These are phyloP conservation scores for Sarcoramphus papa DNA, from an alignment of 2,797 vertebrate genomes.

Conservation along the genomic window DNA sequence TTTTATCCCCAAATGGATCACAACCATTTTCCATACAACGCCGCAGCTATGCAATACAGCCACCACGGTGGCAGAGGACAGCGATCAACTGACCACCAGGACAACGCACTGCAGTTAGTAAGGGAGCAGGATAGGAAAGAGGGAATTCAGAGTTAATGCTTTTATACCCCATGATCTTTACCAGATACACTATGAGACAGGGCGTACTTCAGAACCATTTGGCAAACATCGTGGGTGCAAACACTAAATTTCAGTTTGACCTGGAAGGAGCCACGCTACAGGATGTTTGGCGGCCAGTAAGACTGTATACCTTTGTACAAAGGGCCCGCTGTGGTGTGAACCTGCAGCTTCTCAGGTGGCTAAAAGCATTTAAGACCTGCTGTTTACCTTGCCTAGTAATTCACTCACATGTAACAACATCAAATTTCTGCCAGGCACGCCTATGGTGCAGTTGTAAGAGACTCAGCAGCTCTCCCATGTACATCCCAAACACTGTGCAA, in stretches of 20 bases:
- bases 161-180: not conserved
- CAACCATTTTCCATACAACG: not conserved
- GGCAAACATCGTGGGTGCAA: not conserved
- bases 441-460: not conserved
- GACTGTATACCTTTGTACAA: not conserved
- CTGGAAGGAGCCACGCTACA: not conserved
- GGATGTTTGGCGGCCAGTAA: fast-evolving
- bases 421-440: not conserved
- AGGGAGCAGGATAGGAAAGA: not conserved
- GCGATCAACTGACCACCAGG: not conserved
- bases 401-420: fast-evolving
- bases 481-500: not conserved
- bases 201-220: not conserved
- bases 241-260: too few species aligned
- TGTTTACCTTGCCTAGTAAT: not conserved
- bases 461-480: not conserved
- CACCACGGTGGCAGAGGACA: not conserved
- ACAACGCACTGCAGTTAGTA: fast-evolving
- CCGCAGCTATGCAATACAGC: not conserved
- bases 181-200: not conserved
- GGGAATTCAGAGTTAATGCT: not conserved
- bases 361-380: not conserved
- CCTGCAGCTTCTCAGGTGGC: not conserved
- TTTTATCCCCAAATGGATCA: not conserved
- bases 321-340: not conserved